Base-by-base conservation (phyloP, 2,797 vertebrate species). In the Enteromius anoplus region DNA sequence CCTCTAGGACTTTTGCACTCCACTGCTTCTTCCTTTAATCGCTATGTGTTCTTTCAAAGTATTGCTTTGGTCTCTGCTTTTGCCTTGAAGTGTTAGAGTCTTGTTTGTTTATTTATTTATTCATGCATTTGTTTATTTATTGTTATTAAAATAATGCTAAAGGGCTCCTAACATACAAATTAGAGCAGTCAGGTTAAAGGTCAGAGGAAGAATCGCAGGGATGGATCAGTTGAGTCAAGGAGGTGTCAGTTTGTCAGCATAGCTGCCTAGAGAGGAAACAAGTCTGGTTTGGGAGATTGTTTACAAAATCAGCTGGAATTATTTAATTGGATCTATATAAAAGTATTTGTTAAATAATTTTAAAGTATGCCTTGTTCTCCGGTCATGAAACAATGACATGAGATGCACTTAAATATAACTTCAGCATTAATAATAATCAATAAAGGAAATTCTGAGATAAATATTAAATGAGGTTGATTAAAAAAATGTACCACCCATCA, bases 1-100 rank as follows among this genome's bases (percentile, higher is more conserved):
- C 91, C 92, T 60, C 80, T 88, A 87, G 88, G 91, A 92, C 91
- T 86, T 87, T 84, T 87, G 86, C 32, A 85, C 88, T 90, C 87
- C 88, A 90, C 91, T 91, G 88, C 88, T 81, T 64, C 14, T 60
- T 72, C 34, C 26, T 82, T 80, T 86, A 86, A 87, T 83, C 73
- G 64, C 69, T 88, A 55, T 19, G 69, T 45, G 5, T 75, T 77
- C 47, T 49, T 84, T 78, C 51, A 62, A 40, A 47, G 29, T 65
- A 45, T 79, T 85, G 9, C 19, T 68, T 78, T 45, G 12, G 23
- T 34, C 29, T 34, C 58, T 42, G 72, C 9, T 83, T 71, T 80
- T 40, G 34, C 37, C 77, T 55, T 78, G 29, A 23, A 69, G 32
- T 70, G 65, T 49, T 69, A 26, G 21, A 37, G 71, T 68, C 32